Evolutionary conservation across 2,113 vertebrate genomes (phyloP).

Genomic region (Axis porcinus): DNA sequence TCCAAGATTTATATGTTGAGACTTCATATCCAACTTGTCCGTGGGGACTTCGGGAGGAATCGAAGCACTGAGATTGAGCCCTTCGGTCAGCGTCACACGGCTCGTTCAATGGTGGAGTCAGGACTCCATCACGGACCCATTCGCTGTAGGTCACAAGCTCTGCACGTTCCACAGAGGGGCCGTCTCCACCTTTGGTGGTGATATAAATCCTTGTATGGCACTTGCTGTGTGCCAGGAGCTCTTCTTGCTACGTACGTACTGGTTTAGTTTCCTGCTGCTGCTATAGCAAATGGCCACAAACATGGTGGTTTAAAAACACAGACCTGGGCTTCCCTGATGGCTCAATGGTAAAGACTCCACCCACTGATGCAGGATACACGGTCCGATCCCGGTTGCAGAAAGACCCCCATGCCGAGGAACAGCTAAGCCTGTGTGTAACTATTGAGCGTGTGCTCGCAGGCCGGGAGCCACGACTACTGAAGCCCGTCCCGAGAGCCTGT

Average conservation of each 20-base stretch:
- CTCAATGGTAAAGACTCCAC: background rate
- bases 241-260: accelerated
- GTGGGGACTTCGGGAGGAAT: background rate
- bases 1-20: background rate
- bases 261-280: background rate
- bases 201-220: accelerated
- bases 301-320: background rate
- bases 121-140: accelerated
- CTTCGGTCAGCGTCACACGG: background rate
- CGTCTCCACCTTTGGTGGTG: accelerated
- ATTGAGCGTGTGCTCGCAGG: background rate
- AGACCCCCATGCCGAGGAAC: background rate
- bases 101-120: background rate
- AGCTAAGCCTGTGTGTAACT: background rate
- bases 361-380: accelerated
- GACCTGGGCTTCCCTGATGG: background rate
- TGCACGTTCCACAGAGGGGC: accelerated
- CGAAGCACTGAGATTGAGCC: background rate
- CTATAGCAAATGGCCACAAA: background rate
- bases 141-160: no score
- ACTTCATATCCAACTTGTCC: background rate
- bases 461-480: accelerated
- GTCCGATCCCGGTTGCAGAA: background rate
- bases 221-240: background rate
- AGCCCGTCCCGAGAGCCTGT: background rate